Conservation (phyloP, 2,797 vertebrate genomes). For the Phataginus tricuspis region DNA sequence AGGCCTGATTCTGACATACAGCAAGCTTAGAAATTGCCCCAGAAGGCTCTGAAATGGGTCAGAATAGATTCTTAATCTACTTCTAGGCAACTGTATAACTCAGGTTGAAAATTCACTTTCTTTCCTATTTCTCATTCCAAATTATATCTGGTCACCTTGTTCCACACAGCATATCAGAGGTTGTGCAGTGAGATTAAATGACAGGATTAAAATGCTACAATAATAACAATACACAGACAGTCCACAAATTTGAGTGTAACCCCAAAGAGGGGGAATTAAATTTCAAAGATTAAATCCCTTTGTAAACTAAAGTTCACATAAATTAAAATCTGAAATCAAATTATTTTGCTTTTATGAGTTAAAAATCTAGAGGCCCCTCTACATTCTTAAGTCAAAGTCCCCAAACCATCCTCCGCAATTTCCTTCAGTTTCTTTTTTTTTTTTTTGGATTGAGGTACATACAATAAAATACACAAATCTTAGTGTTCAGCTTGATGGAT, state of each 20-base stretch:
- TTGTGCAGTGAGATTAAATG: background rate
- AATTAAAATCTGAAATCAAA: slow-evolving; percentile 27
- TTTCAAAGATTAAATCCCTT: background rate
- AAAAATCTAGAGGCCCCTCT: background rate
- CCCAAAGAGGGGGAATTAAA: background rate
- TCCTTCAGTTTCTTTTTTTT: background rate
- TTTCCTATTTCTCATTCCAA: background rate
- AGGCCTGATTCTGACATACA: background rate
- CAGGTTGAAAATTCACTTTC: background rate
- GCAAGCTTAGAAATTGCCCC: background rate
- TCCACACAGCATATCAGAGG: background rate
- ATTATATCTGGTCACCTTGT: background rate
- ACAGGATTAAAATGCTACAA: background rate
- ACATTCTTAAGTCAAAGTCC: background rate
- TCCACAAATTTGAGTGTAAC: background rate
- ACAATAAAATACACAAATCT: no score
- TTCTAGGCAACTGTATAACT: background rate
- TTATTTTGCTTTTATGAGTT: background rate
- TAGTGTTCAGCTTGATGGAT: no score
- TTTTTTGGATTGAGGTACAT: no score
- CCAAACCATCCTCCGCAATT: background rate
- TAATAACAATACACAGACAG: background rate
- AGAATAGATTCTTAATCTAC: background rate
- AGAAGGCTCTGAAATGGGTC: background rate
- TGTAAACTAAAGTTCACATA: background rate